These are phyloP conservation scores for Meles meles DNA, from an alignment of 2,113 vertebrate genomes.

Conservation along the genomic window DNA sequence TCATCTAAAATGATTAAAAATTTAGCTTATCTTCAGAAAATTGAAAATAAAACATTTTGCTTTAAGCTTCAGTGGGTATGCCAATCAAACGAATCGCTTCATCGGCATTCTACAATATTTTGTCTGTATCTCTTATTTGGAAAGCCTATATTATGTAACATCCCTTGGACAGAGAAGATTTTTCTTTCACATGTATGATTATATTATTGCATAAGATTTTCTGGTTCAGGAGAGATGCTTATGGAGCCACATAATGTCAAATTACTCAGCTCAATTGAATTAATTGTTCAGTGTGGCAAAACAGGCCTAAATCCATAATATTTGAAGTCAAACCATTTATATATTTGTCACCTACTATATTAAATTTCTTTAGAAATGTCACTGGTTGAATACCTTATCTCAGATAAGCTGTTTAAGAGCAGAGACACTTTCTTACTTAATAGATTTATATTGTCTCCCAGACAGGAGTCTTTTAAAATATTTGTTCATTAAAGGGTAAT, in stretches of 20 bases:
- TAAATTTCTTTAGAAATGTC: background rate
- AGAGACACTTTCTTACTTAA: background rate
- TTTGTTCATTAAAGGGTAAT: background rate
- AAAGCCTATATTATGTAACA: background rate
- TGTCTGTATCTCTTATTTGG: background rate
- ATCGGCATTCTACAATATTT: background rate
- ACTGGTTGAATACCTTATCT: background rate
- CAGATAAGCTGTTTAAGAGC: background rate
- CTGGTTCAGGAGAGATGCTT: background rate
- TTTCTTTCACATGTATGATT: background rate
- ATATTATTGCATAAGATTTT: background rate
- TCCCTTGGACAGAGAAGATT: background rate
- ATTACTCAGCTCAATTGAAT: background rate
- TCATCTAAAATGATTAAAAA: background rate
- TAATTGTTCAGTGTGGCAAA: background rate
- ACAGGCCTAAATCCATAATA: background rate
- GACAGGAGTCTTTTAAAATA: background rate
- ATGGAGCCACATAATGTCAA: background rate
- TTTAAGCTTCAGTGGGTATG: background rate
- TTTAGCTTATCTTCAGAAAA: background rate
- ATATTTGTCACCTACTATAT: background rate
- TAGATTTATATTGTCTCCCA: background rate
- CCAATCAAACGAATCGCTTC: background rate
- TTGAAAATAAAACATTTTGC: background rate
- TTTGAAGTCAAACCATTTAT: background rate